phyloP scores from a whole-genome alignment of 2,113 vertebrate genomes.

The Gopherus evgoodei region DNA sequence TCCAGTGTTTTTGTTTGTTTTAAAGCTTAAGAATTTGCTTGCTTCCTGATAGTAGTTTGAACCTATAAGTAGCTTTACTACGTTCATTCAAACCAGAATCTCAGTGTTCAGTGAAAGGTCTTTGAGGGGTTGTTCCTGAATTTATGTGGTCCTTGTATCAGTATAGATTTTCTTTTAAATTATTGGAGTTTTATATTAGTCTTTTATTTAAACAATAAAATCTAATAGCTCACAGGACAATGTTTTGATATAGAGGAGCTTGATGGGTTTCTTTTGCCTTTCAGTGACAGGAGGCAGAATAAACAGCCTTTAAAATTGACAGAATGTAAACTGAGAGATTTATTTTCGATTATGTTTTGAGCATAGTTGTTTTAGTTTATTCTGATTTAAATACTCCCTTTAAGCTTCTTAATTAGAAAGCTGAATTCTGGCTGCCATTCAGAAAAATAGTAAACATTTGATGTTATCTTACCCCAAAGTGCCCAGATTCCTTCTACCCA shows the following conservation, averaged over 20 bases:
- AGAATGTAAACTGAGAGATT: background rate
- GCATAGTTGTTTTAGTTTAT: background rate
- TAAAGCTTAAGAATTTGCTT: background rate
- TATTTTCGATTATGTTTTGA: background rate
- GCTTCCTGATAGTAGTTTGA: background rate
- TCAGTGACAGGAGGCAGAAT: background rate
- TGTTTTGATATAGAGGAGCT: background rate
- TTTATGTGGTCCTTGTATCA: background rate
- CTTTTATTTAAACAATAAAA: background rate
- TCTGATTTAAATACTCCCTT: slow-evolving; percentile 36
- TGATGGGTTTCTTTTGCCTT: background rate
- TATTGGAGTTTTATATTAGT: background rate
- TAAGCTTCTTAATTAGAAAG: background rate
- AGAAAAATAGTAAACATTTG: background rate
- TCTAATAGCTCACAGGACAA: background rate
- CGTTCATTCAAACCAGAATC: background rate
- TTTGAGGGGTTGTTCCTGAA: background rate
- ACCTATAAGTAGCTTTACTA: background rate
- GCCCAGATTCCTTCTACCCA: accelerated
- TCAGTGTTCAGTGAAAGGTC: background rate
- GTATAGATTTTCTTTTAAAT: background rate
- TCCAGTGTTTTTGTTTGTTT: background rate
- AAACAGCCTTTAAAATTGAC: background rate
- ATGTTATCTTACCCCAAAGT: background rate
- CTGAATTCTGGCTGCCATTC: background rate